Conservation (phyloP, 2,888 invertebrate species). For the Agrochola litura region DNA sequence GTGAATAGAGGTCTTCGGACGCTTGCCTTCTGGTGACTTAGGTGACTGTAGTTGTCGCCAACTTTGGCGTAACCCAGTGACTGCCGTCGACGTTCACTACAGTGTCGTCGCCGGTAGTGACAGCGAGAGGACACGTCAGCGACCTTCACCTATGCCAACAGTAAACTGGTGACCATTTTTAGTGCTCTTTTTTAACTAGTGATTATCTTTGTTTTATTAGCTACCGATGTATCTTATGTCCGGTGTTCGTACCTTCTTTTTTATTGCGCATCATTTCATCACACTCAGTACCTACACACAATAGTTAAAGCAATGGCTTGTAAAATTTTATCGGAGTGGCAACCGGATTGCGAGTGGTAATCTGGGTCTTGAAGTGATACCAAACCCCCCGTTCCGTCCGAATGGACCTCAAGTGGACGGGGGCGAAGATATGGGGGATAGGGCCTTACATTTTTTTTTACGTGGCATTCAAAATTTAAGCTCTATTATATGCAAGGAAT, state of each 20-base stretch:
- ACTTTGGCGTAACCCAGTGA: not conserved
- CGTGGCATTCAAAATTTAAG: too few species aligned
- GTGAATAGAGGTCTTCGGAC: constrained; percentile 16
- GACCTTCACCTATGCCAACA: not conserved
- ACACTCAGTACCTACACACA: not conserved
- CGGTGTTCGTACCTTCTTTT: constrained; percentile 23
- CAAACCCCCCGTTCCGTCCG: too few species aligned
- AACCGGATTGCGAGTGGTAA: too few species aligned
- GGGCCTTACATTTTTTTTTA: too few species aligned
- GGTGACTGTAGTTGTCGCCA: not conserved
- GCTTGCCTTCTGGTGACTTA: constrained; percentile 4
- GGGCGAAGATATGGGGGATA: too few species aligned
- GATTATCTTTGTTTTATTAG: constrained; percentile 44
- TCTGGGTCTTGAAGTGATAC: too few species aligned
- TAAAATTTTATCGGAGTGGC: too few species aligned
- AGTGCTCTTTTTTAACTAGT: constrained; percentile 41
- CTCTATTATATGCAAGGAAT: too few species aligned
- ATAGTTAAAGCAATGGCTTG: too few species aligned
- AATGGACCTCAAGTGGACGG: too few species aligned
- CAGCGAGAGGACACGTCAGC: not conserved
- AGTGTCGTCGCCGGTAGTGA: not conserved
- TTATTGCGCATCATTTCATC: constrained; percentile 12
- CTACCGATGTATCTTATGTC: constrained; percentile 12
- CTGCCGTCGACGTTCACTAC: not conserved
- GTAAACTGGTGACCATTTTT: constrained; percentile 20